Conservation (phyloP, 2,113 vertebrate species). For the Chauna torquata region DNA sequence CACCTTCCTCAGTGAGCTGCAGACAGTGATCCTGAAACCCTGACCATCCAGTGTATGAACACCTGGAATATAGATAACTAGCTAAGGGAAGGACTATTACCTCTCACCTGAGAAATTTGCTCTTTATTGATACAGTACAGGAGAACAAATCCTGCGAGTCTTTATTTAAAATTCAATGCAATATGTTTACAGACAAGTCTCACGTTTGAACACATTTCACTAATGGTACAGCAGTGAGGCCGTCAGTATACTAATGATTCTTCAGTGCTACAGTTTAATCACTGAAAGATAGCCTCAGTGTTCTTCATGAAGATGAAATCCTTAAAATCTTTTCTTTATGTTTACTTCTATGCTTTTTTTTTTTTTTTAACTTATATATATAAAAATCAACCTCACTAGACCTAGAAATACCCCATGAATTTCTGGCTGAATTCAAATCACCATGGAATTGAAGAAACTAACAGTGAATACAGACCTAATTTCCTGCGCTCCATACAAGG, state of each 20-base stretch:
- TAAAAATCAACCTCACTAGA: not conserved
- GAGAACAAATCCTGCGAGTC: not conserved
- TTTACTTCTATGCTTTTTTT: not conserved
- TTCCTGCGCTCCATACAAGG: accelerated
- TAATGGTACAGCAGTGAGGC: not conserved
- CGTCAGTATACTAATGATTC: not conserved
- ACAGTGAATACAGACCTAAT: not conserved
- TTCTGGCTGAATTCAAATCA: not conserved
- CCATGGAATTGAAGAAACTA: not conserved
- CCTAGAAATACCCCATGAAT: not conserved
- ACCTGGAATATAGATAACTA: not conserved
- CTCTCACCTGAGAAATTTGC: not conserved
- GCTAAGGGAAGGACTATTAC: not conserved
- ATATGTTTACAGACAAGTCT: not conserved
- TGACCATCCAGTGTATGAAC: not conserved
- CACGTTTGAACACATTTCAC: not conserved
- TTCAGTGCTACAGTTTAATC: not conserved
- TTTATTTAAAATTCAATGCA: not conserved
- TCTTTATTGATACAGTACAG: not conserved
- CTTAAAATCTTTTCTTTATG: not conserved
- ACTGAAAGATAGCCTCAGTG: not conserved
- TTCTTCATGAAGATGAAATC: not conserved
- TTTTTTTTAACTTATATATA: not conserved
- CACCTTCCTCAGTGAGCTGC: not conserved
- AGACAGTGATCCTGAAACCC: not conserved